Evolutionary conservation across 1,140 invertebrate species (phyloP).

Genomic region (Planococcus citri): DNA sequence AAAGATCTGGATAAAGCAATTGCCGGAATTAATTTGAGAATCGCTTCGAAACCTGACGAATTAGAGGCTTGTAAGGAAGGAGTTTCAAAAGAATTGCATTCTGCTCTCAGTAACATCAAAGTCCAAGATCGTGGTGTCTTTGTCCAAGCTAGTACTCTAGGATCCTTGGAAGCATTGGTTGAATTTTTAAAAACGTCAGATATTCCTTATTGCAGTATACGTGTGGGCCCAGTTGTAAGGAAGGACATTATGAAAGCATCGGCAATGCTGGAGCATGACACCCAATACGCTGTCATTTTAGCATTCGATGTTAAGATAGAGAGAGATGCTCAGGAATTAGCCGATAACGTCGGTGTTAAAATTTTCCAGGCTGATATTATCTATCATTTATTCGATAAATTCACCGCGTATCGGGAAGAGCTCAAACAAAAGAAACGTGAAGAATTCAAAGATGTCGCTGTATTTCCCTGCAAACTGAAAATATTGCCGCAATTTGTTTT

Average conservation of each 20-base stretch:
- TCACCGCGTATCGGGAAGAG: conserved; percentile 87
- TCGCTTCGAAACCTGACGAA: conserved; percentile 88
- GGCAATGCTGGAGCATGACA: conserved; percentile 96
- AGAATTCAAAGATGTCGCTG: conserved; percentile 89
- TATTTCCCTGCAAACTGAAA: conserved; percentile 93
- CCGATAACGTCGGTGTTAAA: conserved; percentile 84
- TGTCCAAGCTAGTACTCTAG: conserved; percentile 96
- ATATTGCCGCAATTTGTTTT: conserved; percentile 68
- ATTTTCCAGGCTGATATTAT: conserved; percentile 99
- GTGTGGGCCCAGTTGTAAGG: conserved; percentile 98
- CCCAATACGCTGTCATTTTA: conserved; percentile 93
- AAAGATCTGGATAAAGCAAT: conserved; percentile 97
- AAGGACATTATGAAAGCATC: conserved; percentile 99
- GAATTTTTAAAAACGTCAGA: conserved; percentile 90
- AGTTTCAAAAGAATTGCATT: conserved; percentile 65
- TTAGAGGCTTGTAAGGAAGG: conserved; percentile 76
- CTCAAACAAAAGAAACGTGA: conserved; percentile 85
- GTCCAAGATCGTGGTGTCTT: conserved; percentile 87
- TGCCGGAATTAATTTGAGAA: conserved; percentile 74
- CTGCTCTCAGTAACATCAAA: conserved; percentile 83
- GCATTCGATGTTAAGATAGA: conserved; percentile 99
- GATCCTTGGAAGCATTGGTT: conserved; percentile 91
- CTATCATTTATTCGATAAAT: conserved; percentile 98
- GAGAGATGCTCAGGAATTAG: conserved; percentile 91
- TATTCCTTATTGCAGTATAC: conserved; percentile 96